A percentile compares a stretch with the other conserved stretches of the same genome.
phyloP scores from a whole-genome alignment of 2,113 vertebrate genomes.

The Bothrops jararaca region DNA sequence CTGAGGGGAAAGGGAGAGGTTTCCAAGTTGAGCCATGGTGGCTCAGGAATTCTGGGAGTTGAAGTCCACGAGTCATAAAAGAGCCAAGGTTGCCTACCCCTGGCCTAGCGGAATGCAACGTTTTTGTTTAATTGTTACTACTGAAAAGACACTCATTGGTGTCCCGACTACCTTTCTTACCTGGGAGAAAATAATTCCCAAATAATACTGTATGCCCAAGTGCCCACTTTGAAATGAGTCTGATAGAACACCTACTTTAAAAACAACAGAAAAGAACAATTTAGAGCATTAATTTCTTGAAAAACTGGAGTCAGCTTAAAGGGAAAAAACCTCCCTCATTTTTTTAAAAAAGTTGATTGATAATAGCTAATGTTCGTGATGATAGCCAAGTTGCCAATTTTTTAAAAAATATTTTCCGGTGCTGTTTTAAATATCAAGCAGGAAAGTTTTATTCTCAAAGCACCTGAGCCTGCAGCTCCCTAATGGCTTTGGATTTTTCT shows the following conservation, averaged over 20 bases:
- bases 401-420: conserved; percentile 6
- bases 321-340: not conserved
- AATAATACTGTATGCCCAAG: not conserved
- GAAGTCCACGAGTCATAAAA: too few relatives aligned
- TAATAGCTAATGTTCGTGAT: not conserved
- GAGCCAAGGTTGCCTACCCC: too few relatives aligned
- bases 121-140: not conserved
- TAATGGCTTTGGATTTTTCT: conserved; percentile 69
- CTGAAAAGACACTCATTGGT: not conserved
- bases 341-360: not conserved
- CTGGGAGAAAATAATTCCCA: not conserved
- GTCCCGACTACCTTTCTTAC: not conserved
- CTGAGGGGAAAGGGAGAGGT: too few relatives aligned
- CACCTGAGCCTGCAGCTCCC: conserved; percentile 80
- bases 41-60: too few relatives aligned
- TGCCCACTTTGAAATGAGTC: not conserved
- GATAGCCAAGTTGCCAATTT: not conserved
- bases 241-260: not conserved
- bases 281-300: not conserved
- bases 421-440: conserved; percentile 37
- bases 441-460: conserved; percentile 34
- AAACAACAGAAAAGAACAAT: not conserved
- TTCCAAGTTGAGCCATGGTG: too few relatives aligned
- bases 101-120: not conserved
- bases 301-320: conserved; percentile 43